phyloP scores from a whole-genome alignment of 1,140 invertebrate genomes.

The Anoplophora glabripennis region DNA sequence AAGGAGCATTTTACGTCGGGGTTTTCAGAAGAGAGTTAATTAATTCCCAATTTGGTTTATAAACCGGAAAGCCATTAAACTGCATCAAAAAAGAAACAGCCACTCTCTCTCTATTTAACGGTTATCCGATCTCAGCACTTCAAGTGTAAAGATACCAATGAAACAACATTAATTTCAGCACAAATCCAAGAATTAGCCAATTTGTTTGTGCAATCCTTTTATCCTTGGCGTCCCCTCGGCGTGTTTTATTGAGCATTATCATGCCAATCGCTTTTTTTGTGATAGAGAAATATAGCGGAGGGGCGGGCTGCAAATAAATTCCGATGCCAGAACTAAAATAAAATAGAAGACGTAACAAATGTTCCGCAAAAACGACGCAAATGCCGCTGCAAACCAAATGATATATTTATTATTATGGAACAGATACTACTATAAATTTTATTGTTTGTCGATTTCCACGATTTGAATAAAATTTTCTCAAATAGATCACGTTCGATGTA shows the following conservation, averaged over 20 bases:
- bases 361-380: constrained; percentile 40
- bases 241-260: constrained; percentile 37
- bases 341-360: constrained; percentile 40
- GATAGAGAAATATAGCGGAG: constrained; percentile 35
- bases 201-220: constrained; percentile 40
- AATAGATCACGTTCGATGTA: too few relatives aligned
- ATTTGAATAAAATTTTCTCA: too few relatives aligned
- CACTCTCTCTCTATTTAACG: neutral
- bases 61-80: constrained; percentile 25
- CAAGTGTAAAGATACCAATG: constrained; percentile 27
- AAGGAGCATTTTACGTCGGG: too few relatives aligned
- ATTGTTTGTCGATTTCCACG: constrained; percentile 24
- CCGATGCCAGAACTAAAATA: constrained; percentile 32
- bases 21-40: too few relatives aligned
- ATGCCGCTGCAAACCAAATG: constrained; percentile 35
- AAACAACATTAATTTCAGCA: constrained; percentile 33
- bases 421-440: constrained; percentile 28
- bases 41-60: constrained; percentile 21
- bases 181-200: constrained; percentile 37
- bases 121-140: constrained; percentile 27
- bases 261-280: constrained; percentile 31
- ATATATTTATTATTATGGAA: constrained; percentile 43
- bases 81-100: constrained; percentile 21
- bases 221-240: constrained; percentile 24
- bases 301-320: constrained; percentile 35